These are phyloP conservation scores for Eleutherodactylus coqui DNA, from an alignment of 2,797 vertebrate genomes.

Conservation along the genomic window DNA sequence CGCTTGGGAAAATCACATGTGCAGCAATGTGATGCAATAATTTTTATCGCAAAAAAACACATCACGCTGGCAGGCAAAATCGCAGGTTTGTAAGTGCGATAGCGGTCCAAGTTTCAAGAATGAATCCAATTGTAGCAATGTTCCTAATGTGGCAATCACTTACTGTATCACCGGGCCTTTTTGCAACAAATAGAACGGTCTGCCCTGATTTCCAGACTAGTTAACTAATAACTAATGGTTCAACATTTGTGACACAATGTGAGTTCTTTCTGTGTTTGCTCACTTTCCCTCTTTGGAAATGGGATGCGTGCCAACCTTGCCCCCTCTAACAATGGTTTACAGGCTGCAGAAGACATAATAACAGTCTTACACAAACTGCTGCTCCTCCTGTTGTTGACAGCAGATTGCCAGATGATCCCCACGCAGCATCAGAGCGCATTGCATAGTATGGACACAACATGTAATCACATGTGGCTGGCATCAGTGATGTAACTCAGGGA, in stretches of 20 bases:
- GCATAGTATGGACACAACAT: not conserved
- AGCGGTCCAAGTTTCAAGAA: not conserved
- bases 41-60: no score
- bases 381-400: conserved; percentile 34
- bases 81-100: no score
- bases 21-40: no score
- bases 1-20: no score
- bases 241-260: not conserved
- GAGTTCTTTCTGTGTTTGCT: not conserved
- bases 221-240: not conserved
- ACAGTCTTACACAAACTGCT: not conserved
- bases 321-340: not conserved
- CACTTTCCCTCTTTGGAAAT: not conserved
- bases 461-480: conserved; percentile 1
- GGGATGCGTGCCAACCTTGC: not conserved
- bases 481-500: not conserved
- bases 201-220: not conserved
- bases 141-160: not conserved
- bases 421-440: not conserved
- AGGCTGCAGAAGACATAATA: not conserved
- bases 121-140: not conserved
- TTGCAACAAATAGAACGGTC: not conserved
- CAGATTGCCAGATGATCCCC: conserved; percentile 41
- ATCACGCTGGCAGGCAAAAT: no score
- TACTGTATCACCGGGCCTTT: not conserved